Evolutionary conservation across 2,113 vertebrate species (phyloP).

Genomic region (Tachycineta bicolor): DNA sequence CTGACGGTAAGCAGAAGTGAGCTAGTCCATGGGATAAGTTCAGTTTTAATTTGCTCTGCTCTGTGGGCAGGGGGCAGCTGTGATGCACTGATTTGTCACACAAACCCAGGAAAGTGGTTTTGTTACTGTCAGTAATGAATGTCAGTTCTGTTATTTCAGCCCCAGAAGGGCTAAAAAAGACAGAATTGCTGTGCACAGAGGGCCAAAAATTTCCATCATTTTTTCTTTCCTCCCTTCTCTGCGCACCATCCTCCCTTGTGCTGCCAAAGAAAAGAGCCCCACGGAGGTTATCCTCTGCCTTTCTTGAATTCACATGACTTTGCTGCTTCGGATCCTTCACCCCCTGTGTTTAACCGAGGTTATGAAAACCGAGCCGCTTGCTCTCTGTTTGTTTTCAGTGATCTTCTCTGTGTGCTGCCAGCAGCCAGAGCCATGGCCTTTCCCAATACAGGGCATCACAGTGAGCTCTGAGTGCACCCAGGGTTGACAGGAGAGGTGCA

Average conservation of each 20-base stretch:
- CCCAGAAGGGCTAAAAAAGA: neutral
- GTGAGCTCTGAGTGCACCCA: neutral
- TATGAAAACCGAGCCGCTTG: conserved; percentile 51
- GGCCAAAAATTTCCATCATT: neutral
- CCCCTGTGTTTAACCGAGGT: conserved; percentile 57
- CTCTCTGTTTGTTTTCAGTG: conserved; percentile 64
- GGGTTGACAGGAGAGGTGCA: neutral
- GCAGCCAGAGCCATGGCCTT: conserved; percentile 18
- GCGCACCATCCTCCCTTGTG: neutral
- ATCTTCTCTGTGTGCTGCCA: conserved; percentile 41
- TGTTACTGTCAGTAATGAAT: neutral
- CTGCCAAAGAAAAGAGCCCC: conserved; percentile 67
- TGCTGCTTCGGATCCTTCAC: neutral
- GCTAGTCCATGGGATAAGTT: neutral
- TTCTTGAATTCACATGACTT: conserved; percentile 37
- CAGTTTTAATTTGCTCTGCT: neutral
- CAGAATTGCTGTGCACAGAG: neutral
- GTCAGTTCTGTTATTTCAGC: neutral
- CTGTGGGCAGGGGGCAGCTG: neutral
- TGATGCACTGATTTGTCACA: neutral
- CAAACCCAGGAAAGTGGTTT: neutral
- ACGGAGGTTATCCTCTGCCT: conserved; percentile 16
- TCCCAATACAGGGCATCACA: neutral
- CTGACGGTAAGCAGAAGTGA: neutral
- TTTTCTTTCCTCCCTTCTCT: neutral